phyloP scores from a whole-genome alignment of 2,113 vertebrate genomes.

The Strix aluco region DNA sequence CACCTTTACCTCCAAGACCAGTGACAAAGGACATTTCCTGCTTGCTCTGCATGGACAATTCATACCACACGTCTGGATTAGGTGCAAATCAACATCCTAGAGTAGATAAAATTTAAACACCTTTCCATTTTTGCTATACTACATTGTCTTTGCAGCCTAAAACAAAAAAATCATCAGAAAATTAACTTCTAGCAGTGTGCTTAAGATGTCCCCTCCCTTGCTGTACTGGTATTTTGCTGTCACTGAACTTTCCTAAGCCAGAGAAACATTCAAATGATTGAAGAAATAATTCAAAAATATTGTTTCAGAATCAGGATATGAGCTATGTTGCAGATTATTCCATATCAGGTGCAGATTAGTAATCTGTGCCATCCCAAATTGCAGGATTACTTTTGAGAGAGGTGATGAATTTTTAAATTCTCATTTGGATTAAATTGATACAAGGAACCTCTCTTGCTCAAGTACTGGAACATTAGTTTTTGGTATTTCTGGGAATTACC shows the following conservation, averaged over 20 bases:
- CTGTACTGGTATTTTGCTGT: not conserved
- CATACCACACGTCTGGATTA: not conserved
- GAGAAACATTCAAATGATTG: not conserved
- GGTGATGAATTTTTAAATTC: not conserved
- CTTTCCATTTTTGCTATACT: not conserved
- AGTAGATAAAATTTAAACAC: not conserved
- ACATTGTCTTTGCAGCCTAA: not conserved
- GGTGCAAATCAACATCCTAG: not conserved
- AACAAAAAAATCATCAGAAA: not conserved
- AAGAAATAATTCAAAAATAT: not conserved
- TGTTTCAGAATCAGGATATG: not conserved
- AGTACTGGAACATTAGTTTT: not conserved
- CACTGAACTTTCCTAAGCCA: not conserved
- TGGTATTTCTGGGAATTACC: not conserved
- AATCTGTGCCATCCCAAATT: not conserved
- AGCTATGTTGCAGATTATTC: not conserved
- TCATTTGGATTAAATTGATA: not conserved
- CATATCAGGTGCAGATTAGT: not conserved
- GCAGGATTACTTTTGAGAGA: not conserved
- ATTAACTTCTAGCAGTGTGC: not conserved
- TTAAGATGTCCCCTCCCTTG: fast-evolving
- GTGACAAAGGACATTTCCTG: not conserved
- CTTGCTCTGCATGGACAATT: not conserved
- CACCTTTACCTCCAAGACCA: not conserved
- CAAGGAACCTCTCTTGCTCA: not conserved